Conservation (phyloP, 2,113 vertebrate genomes). For the Gnathonemus echidnorhynchus region DNA sequence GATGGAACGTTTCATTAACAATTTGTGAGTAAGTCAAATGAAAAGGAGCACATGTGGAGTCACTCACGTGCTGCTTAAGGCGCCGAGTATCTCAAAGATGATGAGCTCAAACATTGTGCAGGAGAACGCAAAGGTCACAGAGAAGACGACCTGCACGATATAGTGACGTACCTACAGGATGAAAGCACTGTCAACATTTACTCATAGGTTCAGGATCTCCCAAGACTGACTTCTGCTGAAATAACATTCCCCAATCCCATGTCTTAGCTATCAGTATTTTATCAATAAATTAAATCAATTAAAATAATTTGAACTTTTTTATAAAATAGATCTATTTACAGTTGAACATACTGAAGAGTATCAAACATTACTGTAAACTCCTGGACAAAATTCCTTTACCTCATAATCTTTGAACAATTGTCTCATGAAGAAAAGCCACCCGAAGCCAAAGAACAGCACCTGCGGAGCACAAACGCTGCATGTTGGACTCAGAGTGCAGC, state of each 20-base stretch:
- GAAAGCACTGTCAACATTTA: neutral
- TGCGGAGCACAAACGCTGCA: slow-evolving; percentile 39
- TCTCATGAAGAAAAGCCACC: slow-evolving; percentile 96
- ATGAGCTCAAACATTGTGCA: slow-evolving; percentile 99
- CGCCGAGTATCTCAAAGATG: slow-evolving; percentile 96
- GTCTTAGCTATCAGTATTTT: neutral
- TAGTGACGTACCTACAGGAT: slow-evolving; percentile 81
- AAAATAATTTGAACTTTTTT: neutral
- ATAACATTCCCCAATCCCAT: neutral
- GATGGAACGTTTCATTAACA: neutral
- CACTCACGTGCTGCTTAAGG: slow-evolving; percentile 84
- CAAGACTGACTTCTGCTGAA: neutral
- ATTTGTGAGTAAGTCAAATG: neutral
- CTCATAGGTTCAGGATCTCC: neutral
- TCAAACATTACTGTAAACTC: neutral
- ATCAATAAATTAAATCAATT: neutral
- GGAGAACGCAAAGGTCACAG: slow-evolving; percentile 95
- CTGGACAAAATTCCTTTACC: slow-evolving; percentile 53
- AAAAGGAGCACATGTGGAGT: neutral
- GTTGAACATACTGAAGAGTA: neutral
- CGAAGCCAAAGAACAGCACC: slow-evolving; percentile 96
- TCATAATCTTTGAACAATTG: slow-evolving; percentile 96
- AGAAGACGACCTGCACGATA: slow-evolving; percentile 94
- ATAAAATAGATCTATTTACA: neutral
- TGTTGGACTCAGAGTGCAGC: neutral